A percentile compares a stretch with the other conserved stretches of the same genome.
Conservation (phyloP, 2,797 vertebrate genomes). For the Epinephelus malabaricus region DNA sequence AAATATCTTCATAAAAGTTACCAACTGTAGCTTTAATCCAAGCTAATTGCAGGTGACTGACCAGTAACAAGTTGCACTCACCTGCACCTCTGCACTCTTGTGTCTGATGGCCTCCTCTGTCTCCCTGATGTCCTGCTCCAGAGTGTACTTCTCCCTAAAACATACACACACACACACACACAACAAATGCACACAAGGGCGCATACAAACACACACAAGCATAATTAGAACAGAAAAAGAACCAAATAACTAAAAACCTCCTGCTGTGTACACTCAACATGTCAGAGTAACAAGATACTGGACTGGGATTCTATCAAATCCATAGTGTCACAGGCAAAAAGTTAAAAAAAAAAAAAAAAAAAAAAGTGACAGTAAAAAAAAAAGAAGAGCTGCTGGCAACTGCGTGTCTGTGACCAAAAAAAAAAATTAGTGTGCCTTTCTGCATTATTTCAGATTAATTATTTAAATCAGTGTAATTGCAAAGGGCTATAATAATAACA, state of each 20-base stretch:
- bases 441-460: not conserved
- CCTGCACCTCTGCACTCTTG: constrained; percentile 96
- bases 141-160: constrained; percentile 93
- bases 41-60: not conserved
- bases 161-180: constrained; percentile 15
- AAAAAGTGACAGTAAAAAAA: too few relatives aligned
- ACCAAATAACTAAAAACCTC: not conserved
- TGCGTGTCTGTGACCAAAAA: not conserved
- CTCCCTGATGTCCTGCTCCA: constrained; percentile 97
- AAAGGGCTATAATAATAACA: not conserved
- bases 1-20: too few relatives aligned
- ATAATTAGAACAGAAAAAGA: not conserved
- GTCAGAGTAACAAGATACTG: constrained; percentile 20
- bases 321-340: not conserved
- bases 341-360: too few relatives aligned
- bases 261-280: constrained; percentile 11
- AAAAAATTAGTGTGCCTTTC: not conserved
- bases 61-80: constrained; percentile 63
- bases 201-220: constrained; percentile 11
- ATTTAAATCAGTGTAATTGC: not conserved
- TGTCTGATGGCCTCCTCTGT: constrained; percentile 95
- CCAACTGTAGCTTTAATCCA: too few relatives aligned
- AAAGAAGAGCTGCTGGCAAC: too few relatives aligned
- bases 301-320: constrained; percentile 36
- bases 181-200: constrained; percentile 11